Evolutionary conservation across 2,888 invertebrate genomes (phyloP).

Genomic region (Iphiclides podalirius): DNA sequence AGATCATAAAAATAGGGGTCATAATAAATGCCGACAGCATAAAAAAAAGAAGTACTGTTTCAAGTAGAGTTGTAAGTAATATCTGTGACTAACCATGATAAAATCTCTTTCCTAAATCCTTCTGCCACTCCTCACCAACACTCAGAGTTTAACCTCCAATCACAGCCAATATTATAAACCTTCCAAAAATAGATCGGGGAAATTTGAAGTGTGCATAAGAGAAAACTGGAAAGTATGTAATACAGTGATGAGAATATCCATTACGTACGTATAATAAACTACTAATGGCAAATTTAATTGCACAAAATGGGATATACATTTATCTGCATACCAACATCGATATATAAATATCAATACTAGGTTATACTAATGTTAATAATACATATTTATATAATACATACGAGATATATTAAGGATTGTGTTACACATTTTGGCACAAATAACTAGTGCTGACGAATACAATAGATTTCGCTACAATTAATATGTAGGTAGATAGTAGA

Average conservation of each 20-base stretch:
- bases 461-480: not conserved
- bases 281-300: conserved; percentile 7
- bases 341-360: conserved; percentile 2
- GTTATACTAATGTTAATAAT: not conserved
- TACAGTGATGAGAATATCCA: not conserved
- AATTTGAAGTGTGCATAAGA: conserved; percentile 12
- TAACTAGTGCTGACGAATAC: not conserved
- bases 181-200: conserved; percentile 32
- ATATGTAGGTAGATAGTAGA: not conserved
- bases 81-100: conserved; percentile 1
- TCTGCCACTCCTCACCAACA: not conserved
- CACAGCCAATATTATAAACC: conserved; percentile 65
- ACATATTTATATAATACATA: not conserved
- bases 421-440: not conserved
- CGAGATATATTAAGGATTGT: no score
- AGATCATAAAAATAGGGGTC: not conserved
- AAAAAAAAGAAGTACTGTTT: not conserved
- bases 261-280: not conserved
- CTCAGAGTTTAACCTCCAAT: conserved; percentile 36
- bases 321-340: not conserved
- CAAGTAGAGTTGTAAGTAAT: conserved; percentile 6
- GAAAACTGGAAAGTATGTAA: conserved; percentile 19
- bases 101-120: not conserved
- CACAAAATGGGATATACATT: conserved; percentile 5
- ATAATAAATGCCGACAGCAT: not conserved